Percentiles rank a stretch among this genome's conserved stretches.
Evolutionary conservation across 2,797 vertebrate genomes (phyloP).

Genomic region (Arctocebus calabarensis): DNA sequence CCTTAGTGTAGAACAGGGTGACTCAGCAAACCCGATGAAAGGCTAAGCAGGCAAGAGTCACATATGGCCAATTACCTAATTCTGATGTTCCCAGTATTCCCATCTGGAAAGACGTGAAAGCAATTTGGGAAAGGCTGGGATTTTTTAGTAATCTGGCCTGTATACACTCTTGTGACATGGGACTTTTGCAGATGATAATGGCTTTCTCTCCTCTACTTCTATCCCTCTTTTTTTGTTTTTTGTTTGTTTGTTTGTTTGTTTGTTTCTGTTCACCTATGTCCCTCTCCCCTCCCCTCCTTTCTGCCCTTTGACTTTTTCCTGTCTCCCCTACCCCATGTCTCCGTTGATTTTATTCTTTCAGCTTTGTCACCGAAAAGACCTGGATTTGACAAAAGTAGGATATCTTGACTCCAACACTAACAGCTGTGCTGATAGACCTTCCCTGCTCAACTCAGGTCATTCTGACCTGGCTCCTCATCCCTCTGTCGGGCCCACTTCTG

Average conservation of each 20-base stretch:
- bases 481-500: constrained; percentile 86
- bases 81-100: constrained; percentile 55
- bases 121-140: constrained; percentile 47
- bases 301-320: constrained; percentile 61
- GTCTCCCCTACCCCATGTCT: constrained; percentile 56
- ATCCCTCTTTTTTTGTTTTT: constrained; percentile 48
- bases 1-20: neutral
- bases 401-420: constrained; percentile 92
- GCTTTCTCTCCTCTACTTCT: constrained; percentile 75
- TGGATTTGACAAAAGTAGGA: constrained; percentile 90
- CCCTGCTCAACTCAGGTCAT: constrained; percentile 86
- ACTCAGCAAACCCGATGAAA: constrained; percentile 65
- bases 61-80: constrained; percentile 70
- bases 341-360: constrained; percentile 82
- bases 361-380: constrained; percentile 94
- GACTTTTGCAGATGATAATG: constrained; percentile 68
- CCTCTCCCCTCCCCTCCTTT: constrained; percentile 51
- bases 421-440: constrained; percentile 91
- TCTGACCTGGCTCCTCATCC: constrained; percentile 91
- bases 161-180: constrained; percentile 15
- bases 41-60: constrained; percentile 69
- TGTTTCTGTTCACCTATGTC: constrained; percentile 64
- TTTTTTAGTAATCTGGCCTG: constrained; percentile 60
- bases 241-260: neutral
- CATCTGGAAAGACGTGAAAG: constrained; percentile 68